These are phyloP conservation scores for Allophyes oxyacanthae DNA, from an alignment of 2,888 invertebrate species.

Conservation along the genomic window DNA sequence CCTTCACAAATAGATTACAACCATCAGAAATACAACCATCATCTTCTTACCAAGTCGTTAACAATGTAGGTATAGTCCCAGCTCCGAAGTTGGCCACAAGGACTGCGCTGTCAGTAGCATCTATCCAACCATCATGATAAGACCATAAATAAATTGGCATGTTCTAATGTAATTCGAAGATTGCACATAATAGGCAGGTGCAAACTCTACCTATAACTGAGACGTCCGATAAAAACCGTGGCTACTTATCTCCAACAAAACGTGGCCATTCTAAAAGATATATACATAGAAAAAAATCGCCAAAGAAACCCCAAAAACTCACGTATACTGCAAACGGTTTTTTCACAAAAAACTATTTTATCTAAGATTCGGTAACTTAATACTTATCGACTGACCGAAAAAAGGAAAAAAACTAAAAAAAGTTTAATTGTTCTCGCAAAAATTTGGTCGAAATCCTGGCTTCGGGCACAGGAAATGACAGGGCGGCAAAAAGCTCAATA, in stretches of 20 bases:
- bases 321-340: slow-evolving; percentile 67
- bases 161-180: slow-evolving; percentile 17
- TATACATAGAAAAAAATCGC: slow-evolving; percentile 60
- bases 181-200: slow-evolving; percentile 55
- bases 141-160: slow-evolving; percentile 3
- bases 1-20: too few relatives aligned
- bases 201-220: slow-evolving; percentile 44
- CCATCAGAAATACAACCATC: too few relatives aligned
- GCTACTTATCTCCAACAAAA: slow-evolving; percentile 69
- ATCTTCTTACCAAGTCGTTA: too few relatives aligned
- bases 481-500: slow-evolving; percentile 81
- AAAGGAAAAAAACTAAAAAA: slow-evolving; percentile 73
- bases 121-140: too few relatives aligned
- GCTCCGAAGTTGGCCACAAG: too few relatives aligned
- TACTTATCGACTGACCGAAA: slow-evolving; percentile 82
- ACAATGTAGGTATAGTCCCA: too few relatives aligned
- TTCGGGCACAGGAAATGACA: slow-evolving; percentile 84
- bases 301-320: slow-evolving; percentile 66
- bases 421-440: slow-evolving; percentile 83
- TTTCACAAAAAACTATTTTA: slow-evolving; percentile 71
- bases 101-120: too few relatives aligned
- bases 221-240: slow-evolving; percentile 56
- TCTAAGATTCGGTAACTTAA: slow-evolving; percentile 79
- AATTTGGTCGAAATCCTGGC: slow-evolving; percentile 78
- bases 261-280: slow-evolving; percentile 61